phyloP scores from a whole-genome alignment of 2,888 invertebrate genomes.

The Nomada lathburiana region DNA sequence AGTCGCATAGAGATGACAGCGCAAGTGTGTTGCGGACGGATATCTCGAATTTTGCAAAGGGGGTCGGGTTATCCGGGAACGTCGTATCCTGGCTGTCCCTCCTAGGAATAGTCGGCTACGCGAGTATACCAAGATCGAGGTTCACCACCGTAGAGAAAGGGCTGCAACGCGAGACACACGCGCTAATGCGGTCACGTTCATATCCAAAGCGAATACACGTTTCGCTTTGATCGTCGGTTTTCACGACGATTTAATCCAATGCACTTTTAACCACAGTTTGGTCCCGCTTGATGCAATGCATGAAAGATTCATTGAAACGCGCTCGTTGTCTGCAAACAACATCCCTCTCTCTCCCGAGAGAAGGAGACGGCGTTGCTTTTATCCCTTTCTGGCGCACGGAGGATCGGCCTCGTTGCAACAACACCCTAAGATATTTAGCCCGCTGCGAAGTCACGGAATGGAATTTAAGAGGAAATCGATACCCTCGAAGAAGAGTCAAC shows the following conservation, averaged over 20 bases:
- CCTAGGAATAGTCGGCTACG: slow-evolving; percentile 39
- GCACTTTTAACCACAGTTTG: slow-evolving; percentile 16
- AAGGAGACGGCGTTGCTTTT: not conserved
- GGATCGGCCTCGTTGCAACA: slow-evolving; percentile 20
- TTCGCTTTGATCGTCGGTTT: slow-evolving; percentile 39
- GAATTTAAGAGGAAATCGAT: slow-evolving; percentile 44
- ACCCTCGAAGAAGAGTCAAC: slow-evolving; percentile 19
- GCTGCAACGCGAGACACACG: slow-evolving; percentile 51
- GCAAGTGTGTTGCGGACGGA: slow-evolving; percentile 67
- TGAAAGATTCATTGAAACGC: slow-evolving; percentile 24
- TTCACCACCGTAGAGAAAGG: slow-evolving; percentile 54
- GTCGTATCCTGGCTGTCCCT: slow-evolving; percentile 58
- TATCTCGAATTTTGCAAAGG: slow-evolving; percentile 76
- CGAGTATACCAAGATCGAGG: slow-evolving; percentile 55
- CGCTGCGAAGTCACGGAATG: slow-evolving; percentile 1
- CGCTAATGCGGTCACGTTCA: slow-evolving; percentile 63
- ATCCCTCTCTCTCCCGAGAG: not conserved
- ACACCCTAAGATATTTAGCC: slow-evolving; percentile 32
- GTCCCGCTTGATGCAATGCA: not conserved
- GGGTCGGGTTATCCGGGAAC: slow-evolving; percentile 75
- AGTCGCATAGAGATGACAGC: slow-evolving; percentile 59
- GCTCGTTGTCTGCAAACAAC: not conserved
- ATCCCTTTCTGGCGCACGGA: not conserved
- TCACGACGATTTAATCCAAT: slow-evolving; percentile 34
- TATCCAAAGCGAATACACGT: slow-evolving; percentile 31